Base-by-base conservation (phyloP, 1,140 invertebrate genomes). In the Zophobas morio region DNA sequence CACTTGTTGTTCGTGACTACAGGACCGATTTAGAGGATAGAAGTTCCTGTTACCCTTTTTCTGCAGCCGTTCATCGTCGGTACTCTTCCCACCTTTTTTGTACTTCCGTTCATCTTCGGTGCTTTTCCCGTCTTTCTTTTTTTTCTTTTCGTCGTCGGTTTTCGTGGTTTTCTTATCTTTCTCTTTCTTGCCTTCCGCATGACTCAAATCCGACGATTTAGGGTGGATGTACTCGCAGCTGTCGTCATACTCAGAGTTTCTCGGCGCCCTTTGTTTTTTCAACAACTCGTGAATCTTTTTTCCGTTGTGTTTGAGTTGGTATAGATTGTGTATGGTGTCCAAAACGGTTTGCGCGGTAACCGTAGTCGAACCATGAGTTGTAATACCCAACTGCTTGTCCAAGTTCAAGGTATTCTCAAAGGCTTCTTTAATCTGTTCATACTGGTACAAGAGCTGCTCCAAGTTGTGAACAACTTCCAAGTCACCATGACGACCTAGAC, bases 221-320 rank as follows among this genome's bases (percentile, higher is more conserved):
- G 60, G 60, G 42, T 66, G 60, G 2, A 66, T 20, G 32, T 66
- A 66, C 32, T 66, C 60, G 20, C 60, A 66, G 32, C 35, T 66
- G 5, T 66, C 33, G 1, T 66, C 20, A 40, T 66, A 66, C 32
- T 66, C 60, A n/a, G 39, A 66, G 32, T 42, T 66, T 20, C 60
- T 66, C 33, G 75, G 40, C 4, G 63, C 3, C 33, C 56, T 76
- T 42, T 76, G 75, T 37, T 34, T 47, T 2, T 53, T 32, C 8
- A 54, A 56, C 51, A 76, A 37, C 42, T 76, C 75, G 37, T 70
- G 47, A 46, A 76, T 76, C 40, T 76, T 76, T 34, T 35, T 57
- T n/a, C 75, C 75, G 6, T 40, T 57, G 49, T 76, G 66, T 39
- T 71, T 71, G 32, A 76, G 49, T 6, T 40, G 40, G 57, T 71